Conservation (phyloP, 2,888 invertebrate genomes). For the Craniophora ligustri region DNA sequence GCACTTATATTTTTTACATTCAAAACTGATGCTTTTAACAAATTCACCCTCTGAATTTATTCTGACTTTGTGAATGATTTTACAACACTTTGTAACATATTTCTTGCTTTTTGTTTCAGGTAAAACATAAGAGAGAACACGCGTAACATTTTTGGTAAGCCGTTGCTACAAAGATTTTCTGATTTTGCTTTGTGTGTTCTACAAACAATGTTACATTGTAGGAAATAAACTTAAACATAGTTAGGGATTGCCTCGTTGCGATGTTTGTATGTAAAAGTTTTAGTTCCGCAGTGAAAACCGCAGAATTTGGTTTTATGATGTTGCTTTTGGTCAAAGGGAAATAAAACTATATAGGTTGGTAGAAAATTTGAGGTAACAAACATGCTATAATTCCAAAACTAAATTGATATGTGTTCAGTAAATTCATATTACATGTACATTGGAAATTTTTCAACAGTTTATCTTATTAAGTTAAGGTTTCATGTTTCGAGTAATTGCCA, state of each 20-base stretch:
- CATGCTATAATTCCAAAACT: too few species aligned
- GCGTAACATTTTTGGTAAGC: conserved; percentile 40
- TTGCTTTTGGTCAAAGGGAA: conserved; percentile 8
- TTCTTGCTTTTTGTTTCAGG: conserved; percentile 42
- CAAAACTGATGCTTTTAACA: neutral
- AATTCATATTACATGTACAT: too few species aligned
- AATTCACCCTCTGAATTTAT: neutral
- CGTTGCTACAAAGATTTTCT: conserved; percentile 15
- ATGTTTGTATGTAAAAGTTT: conserved; percentile 38
- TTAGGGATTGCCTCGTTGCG: conserved; percentile 35
- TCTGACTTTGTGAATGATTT: conserved; percentile 2
- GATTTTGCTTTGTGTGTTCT: conserved; percentile 33
- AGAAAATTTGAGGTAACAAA: too few species aligned
- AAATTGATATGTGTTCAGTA: too few species aligned
- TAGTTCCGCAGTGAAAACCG: conserved; percentile 19
- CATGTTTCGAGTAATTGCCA: too few species aligned
- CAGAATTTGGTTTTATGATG: conserved; percentile 23
- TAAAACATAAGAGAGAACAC: conserved; percentile 24
- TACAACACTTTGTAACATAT: conserved; percentile 23
- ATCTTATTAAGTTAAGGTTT: too few species aligned
- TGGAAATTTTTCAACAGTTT: too few species aligned
- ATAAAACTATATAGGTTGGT: too few species aligned
- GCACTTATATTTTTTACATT: too few species aligned
- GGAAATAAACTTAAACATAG: conserved; percentile 39
- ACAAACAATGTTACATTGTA: conserved; percentile 24